Evolutionary conservation across 2,113 vertebrate species (phyloP).

Genomic region (Myotis lucifugus): DNA sequence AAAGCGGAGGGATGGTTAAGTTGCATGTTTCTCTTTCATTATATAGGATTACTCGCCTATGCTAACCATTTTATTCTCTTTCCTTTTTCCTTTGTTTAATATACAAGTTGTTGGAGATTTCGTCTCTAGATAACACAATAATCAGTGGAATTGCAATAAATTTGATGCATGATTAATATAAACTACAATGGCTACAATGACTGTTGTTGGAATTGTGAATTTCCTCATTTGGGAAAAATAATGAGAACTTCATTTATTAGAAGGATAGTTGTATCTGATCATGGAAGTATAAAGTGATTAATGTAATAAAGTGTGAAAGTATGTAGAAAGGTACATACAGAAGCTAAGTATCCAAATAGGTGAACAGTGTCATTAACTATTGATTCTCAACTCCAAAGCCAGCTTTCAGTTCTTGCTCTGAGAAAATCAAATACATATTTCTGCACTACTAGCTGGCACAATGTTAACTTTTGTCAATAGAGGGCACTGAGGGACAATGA

Average conservation of each 20-base stretch:
- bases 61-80: not conserved
- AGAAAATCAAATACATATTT: not conserved
- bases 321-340: not conserved
- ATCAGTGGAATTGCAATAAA: not conserved
- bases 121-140: not conserved
- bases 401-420: not conserved
- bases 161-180: not conserved
- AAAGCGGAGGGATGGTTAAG: too few relatives aligned
- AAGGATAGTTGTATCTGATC: not conserved
- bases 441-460: not conserved
- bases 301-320: not conserved
- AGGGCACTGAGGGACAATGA: not conserved
- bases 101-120: not conserved
- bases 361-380: not conserved
- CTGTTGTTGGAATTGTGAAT: not conserved
- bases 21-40: too few relatives aligned
- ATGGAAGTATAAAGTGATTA: not conserved
- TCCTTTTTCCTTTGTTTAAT: not conserved
- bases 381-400: not conserved
- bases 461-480: slow-evolving; percentile 7
- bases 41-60: not conserved
- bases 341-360: not conserved
- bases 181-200: not conserved
- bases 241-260: not conserved
- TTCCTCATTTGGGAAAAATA: not conserved